Base-by-base conservation (phyloP, 2,888 invertebrate species). In the Ectropis crepuscularia region DNA sequence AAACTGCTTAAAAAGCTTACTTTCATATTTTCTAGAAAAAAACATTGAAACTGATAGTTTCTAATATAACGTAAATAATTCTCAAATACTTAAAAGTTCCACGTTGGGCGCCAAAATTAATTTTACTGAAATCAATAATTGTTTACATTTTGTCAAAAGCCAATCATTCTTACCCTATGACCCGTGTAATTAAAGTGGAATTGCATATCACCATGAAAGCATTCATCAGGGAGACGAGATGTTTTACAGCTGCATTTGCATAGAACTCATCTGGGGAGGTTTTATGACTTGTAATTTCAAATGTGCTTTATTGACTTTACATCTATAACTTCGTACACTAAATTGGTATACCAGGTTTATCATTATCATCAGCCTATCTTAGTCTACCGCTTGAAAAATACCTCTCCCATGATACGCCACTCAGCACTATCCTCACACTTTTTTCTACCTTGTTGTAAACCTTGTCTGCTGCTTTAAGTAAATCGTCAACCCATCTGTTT, bases 231-330 rank as follows among this genome's bases (percentile, higher is more conserved):
- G 64, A 73, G 68, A 76, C 77, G 73, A 62, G 72, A 75, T 72
- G 73, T 65, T 80, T 76, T 74, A 80, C 75, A 55, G 70, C 47
- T 72, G 76, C 76, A 83, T 83, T 83, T 82, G 83, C 83, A 83
- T 83, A 74, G 76, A 82, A 76, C 76, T 82, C 79, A 82, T 83
- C 80, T 72, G 67, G 72, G 72, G 71, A 10, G 63, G 63, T 60
- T 81, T 82, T 82, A 83, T 72, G 80, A 71, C 63, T 59, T 63
- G 70, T 70, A 68, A 76, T 76, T 75, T 75, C 70, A 65, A 74
- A 75, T 78, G 70, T 73, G 70, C 58, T 75, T 75, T 69, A 74
- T 72, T 73, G 74, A 67, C 68, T 65, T 66, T 70, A 63, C 54
- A 54, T 57, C 36, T 58, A 46, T 47, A 61, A 60, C 4, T 59